A percentile compares a stretch with the other conserved stretches of the same genome.
These are phyloP conservation scores for Drosophila mimica DNA, from an alignment of 2,888 invertebrate species.

Conservation along the genomic window DNA sequence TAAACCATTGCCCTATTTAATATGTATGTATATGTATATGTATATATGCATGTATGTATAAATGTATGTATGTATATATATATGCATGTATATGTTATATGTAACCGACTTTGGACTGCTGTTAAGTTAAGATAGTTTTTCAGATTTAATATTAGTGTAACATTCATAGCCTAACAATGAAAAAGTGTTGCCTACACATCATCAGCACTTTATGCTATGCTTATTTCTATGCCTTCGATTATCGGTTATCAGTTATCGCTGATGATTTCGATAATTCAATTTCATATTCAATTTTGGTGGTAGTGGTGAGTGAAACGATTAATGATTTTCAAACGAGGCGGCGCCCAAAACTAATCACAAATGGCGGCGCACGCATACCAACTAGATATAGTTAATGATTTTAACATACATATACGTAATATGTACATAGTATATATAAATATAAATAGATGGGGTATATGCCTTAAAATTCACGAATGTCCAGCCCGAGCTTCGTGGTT, in stretches of 20 bases:
- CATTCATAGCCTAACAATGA: constrained; percentile 77
- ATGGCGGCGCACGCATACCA: constrained; percentile 64
- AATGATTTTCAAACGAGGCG: constrained; percentile 36
- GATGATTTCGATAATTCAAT: constrained; percentile 26
- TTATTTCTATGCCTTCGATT: constrained; percentile 31
- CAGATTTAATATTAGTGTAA: constrained; percentile 64
- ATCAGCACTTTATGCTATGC: constrained; percentile 33
- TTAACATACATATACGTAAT: constrained; percentile 51
- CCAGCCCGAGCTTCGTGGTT: constrained; percentile 12
- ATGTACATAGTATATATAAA: constrained; percentile 26
- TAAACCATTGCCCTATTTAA: constrained; percentile 49
- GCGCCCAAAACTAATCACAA: constrained; percentile 70
- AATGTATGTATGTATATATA: constrained; percentile 8
- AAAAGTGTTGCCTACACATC: constrained; percentile 48
- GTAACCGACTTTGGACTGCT: constrained; percentile 52
- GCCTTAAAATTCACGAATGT: constrained; percentile 37
- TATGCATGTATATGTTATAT: constrained; percentile 18
- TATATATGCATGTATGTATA: constrained; percentile 14
- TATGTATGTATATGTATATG: constrained; percentile 11
- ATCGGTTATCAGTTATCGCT: constrained; percentile 9
- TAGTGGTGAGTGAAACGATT: constrained; percentile 44
- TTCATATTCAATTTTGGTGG: constrained; percentile 25
- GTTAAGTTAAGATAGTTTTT: constrained; percentile 38
- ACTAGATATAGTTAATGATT: constrained; percentile 53
- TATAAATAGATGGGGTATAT: constrained; percentile 44